Evolutionary conservation across 1,140 invertebrate species (phyloP).

Genomic region (Drosophila pectinifera): DNA sequence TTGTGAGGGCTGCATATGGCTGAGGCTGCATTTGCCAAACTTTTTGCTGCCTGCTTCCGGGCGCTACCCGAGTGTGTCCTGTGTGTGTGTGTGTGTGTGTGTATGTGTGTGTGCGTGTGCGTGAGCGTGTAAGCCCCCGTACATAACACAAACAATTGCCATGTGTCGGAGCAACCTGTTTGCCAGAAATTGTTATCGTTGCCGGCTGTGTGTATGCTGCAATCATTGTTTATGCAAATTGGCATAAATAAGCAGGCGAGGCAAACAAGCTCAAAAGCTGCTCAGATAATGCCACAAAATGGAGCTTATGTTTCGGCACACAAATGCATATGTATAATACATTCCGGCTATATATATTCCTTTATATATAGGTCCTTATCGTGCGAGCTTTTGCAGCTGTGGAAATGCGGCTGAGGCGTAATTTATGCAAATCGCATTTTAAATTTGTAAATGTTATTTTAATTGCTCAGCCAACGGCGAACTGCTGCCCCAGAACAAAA

Average conservation of each 20-base stretch:
- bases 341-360: neutral
- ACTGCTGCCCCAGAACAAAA: constrained; percentile 18
- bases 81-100: constrained; percentile 1
- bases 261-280: constrained; percentile 62
- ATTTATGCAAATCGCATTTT: constrained; percentile 69
- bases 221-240: constrained; percentile 76
- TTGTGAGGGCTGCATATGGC: constrained; percentile 4
- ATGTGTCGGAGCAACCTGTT: constrained; percentile 45
- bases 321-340: constrained; percentile 13
- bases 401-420: constrained; percentile 9
- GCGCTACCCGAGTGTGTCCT: neutral
- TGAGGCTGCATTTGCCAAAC: constrained; percentile 36
- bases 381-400: constrained; percentile 39
- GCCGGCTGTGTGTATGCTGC: constrained; percentile 26
- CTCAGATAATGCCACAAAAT: constrained; percentile 62
- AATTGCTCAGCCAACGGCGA: constrained; percentile 54
- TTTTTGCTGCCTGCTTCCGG: constrained; percentile 59
- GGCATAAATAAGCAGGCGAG: constrained; percentile 63
- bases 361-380: constrained; percentile 1
- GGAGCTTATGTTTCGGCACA: constrained; percentile 52
- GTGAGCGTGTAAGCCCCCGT: constrained; percentile 1
- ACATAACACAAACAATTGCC: constrained; percentile 27
- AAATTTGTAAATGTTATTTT: constrained; percentile 69
- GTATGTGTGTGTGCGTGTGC: constrained; percentile 1
- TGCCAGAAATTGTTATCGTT: constrained; percentile 44